These are phyloP conservation scores for Thalpophila matura DNA, from an alignment of 2,888 invertebrate genomes.

Conservation along the genomic window DNA sequence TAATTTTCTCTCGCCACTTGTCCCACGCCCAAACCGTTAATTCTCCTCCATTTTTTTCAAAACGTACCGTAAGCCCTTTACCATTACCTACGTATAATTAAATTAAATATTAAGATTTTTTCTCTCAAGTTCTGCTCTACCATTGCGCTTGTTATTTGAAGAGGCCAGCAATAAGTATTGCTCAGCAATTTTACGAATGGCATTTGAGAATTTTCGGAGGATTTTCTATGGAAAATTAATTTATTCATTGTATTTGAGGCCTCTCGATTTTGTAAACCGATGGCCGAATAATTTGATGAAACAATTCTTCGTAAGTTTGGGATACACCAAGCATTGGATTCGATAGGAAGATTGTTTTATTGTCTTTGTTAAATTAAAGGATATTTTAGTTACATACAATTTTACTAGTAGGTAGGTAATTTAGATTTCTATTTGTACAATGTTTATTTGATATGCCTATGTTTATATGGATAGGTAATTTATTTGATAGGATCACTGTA, in stretches of 20 bases:
- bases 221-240: constrained; percentile 61
- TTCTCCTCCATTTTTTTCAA: constrained; percentile 69
- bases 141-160: constrained; percentile 53
- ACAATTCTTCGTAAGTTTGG: constrained; percentile 66
- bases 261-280: constrained; percentile 66
- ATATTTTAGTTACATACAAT: too few relatives aligned
- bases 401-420: too few relatives aligned
- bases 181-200: constrained; percentile 57
- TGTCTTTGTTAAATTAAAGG: not conserved
- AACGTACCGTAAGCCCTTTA: constrained; percentile 64
- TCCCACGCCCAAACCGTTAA: constrained; percentile 59
- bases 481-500: too few relatives aligned
- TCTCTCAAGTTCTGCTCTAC: constrained; percentile 28
- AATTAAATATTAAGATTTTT: constrained; percentile 62
- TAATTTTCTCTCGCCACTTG: constrained; percentile 49
- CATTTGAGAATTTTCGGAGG: constrained; percentile 47
- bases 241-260: constrained; percentile 67
- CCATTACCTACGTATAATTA: constrained; percentile 70
- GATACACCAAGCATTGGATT: constrained; percentile 51
- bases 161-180: constrained; percentile 49
- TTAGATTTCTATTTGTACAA: too few relatives aligned
- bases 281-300: constrained; percentile 77
- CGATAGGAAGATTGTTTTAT: not conserved
- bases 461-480: too few relatives aligned
- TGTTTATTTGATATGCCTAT: too few relatives aligned